Evolutionary conservation across 2,888 invertebrate species (phyloP), one percentile per base, ranked within the genome.

Genomic region (Polydrusus cervinus): DNA sequence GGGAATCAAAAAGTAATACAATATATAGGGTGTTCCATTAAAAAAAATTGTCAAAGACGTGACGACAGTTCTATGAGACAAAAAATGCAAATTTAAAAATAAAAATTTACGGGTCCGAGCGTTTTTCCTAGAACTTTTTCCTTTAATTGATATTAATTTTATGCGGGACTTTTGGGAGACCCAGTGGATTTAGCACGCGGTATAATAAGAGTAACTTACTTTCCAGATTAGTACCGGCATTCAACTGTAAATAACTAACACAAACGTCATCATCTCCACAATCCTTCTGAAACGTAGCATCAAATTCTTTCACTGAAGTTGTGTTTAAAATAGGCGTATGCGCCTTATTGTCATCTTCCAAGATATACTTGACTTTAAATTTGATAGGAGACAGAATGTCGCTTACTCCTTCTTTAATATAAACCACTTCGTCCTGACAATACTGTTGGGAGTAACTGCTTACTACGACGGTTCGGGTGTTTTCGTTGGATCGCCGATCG

Each of bases 211-310:
- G 16, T 16, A n/a, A 86, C 85, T 85, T 82, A 87, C 88, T 79
- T 38, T 81, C 79, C 51, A 85, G 82, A 79, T 82, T 74, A 6
- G 94, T 87, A 51, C 88, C 88, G 10, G 94, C 93, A 18, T 88
- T 87, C 1, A 97, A 88, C 45, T 90, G 88, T 60, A 98, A 87
- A 82, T 95, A 92, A 82, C 97, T 97, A 84, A 95, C 92, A 84
- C 98, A 98, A 18, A 94, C 89, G 80, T 95, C 95, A 84, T 97
- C 95, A 0, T 90, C 88, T 0, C 97, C 97, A 83, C 98, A 98
- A 84, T 97, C 96, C 86, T 97, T 97, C 79, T 96, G 92, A 89
- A 97, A 96, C 57, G 93, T 93, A 0, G 95, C 97, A 81, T 93
- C 91, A 83, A 97, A 96, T 40, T 92, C 90, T 75, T 93, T 92